Percentiles rank a stretch among this genome's conserved stretches.
Conservation (phyloP, 2,888 invertebrate species). For the Autographa gamma region DNA sequence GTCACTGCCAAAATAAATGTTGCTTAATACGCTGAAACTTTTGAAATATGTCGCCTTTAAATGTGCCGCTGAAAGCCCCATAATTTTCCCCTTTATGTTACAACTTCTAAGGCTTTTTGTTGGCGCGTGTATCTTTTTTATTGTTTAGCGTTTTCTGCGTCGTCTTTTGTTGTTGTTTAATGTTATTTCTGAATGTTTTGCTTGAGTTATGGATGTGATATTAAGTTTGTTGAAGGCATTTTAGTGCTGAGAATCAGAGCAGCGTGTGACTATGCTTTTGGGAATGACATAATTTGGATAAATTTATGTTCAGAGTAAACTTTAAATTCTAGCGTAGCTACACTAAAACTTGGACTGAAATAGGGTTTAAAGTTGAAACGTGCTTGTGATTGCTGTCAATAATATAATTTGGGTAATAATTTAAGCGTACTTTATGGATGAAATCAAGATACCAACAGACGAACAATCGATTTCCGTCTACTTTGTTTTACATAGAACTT, state of each 20-base stretch:
- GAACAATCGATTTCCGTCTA: neutral
- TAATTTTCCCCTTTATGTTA: constrained; percentile 86
- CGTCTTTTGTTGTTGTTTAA: constrained; percentile 64
- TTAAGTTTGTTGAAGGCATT: constrained; percentile 34
- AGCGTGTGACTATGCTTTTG: constrained; percentile 1
- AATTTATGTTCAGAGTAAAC: neutral
- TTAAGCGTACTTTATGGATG: neutral
- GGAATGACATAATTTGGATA: neutral
- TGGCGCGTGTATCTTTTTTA: constrained; percentile 79
- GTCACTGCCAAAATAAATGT: constrained; percentile 89
- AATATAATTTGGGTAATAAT: neutral
- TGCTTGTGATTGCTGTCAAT: neutral
- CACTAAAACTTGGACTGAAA: neutral
- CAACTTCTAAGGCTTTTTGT: constrained; percentile 78
- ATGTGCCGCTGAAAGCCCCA: constrained; percentile 87
- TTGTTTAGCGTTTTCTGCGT: constrained; percentile 67
- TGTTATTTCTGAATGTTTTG: constrained; percentile 52
- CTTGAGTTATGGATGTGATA: constrained; percentile 42
- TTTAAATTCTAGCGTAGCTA: neutral
- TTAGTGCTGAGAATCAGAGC: constrained; percentile 12
- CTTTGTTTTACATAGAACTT: neutral
- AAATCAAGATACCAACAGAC: neutral
- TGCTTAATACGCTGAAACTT: constrained; percentile 88
- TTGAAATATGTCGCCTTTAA: constrained; percentile 88
- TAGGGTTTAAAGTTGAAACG: neutral